Conservation (phyloP, 2,797 vertebrate species). For the Acanthurus tractus region DNA sequence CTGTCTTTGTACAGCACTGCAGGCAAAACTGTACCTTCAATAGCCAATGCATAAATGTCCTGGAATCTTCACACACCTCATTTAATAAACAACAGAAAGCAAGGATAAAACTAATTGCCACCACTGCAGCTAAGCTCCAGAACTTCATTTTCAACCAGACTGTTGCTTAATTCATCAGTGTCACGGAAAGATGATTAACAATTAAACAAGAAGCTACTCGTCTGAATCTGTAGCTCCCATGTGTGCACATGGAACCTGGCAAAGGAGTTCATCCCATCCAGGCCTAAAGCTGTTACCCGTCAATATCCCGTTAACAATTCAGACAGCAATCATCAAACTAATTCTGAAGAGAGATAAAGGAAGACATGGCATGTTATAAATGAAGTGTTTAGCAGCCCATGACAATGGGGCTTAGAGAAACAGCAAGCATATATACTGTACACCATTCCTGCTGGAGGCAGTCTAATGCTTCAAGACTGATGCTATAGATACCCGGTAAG, state of each 20-base stretch:
- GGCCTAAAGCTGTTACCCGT: slow-evolving; percentile 63
- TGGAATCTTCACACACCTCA: slow-evolving; percentile 29
- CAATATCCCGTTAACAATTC: slow-evolving; percentile 71
- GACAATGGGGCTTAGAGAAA: slow-evolving; percentile 16
- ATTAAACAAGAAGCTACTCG: slow-evolving; percentile 62
- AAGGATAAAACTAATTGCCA: slow-evolving; percentile 61
- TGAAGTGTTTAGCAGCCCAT: slow-evolving; percentile 43
- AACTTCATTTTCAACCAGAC: slow-evolving; percentile 61
- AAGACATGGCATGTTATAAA: slow-evolving; percentile 50
- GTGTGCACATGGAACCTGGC: slow-evolving; percentile 43
- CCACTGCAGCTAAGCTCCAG: slow-evolving; percentile 62
- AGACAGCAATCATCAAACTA: slow-evolving; percentile 54
- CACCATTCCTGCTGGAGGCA: slow-evolving; percentile 9
- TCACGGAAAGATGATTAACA: slow-evolving; percentile 73
- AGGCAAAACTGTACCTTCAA: slow-evolving; percentile 27
- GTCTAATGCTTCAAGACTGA: background rate
- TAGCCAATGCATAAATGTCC: slow-evolving; percentile 35
- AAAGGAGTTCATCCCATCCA: slow-evolving; percentile 42
- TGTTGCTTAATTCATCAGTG: slow-evolving; percentile 67
- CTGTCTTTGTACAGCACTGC: slow-evolving; percentile 12
- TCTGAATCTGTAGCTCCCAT: slow-evolving; percentile 48
- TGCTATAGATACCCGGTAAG: background rate
- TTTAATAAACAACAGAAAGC: slow-evolving; percentile 62
- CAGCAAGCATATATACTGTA: background rate
- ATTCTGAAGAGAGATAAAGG: slow-evolving; percentile 64